phyloP scores from a whole-genome alignment of 2,888 invertebrate genomes.

The Syrista parreyssii region DNA sequence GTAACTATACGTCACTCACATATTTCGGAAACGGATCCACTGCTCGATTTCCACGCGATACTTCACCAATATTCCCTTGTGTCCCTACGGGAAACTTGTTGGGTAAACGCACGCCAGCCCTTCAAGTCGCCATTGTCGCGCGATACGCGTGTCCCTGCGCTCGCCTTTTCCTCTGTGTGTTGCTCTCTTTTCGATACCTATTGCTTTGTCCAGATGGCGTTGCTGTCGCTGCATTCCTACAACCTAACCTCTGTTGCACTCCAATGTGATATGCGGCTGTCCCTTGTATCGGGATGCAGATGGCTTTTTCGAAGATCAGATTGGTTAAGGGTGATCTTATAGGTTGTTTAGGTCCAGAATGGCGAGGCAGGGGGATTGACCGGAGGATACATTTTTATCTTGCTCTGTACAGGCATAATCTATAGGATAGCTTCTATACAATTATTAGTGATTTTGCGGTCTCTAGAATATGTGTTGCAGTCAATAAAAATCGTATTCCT shows the following conservation, averaged over 20 bases:
- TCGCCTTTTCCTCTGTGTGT: slow-evolving; percentile 30
- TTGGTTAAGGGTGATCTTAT: background rate
- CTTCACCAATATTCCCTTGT: background rate
- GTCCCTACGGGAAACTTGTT: slow-evolving; percentile 37
- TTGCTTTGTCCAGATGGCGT: slow-evolving; percentile 37
- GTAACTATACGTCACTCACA: slow-evolving; percentile 32
- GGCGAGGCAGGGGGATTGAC: background rate
- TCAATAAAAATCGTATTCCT: background rate
- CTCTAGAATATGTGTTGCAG: background rate
- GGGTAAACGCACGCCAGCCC: slow-evolving; percentile 51
- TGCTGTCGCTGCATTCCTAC: slow-evolving; percentile 17
- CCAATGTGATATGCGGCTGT: background rate
- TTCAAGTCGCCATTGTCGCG: slow-evolving; percentile 58
- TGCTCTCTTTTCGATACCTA: slow-evolving; percentile 2
- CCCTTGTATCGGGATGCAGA: background rate
- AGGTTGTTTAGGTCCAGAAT: background rate
- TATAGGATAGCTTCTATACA: background rate
- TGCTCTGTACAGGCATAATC: background rate
- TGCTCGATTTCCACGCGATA: background rate
- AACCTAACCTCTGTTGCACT: background rate
- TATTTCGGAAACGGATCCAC: slow-evolving; percentile 28
- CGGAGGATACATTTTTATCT: background rate
- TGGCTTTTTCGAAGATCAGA: background rate
- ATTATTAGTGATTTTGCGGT: background rate
- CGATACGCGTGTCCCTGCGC: slow-evolving; percentile 48